phyloP scores from a whole-genome alignment of 2,113 vertebrate species.

The Taxidea taxus region DNA sequence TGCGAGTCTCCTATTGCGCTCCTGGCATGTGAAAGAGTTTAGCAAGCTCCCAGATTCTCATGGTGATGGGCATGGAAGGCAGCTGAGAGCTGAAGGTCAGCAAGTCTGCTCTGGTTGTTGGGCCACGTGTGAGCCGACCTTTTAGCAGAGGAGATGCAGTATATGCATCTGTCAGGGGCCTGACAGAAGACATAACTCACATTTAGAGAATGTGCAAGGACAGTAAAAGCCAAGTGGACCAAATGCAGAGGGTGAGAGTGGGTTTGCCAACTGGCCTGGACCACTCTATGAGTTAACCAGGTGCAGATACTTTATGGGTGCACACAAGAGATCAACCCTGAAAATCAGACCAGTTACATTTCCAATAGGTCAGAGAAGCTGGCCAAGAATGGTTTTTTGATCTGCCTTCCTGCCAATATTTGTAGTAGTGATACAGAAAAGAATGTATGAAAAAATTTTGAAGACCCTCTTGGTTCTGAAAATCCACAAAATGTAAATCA shows the following conservation, averaged over 20 bases:
- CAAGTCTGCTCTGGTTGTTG: not conserved
- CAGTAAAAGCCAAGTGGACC: not conserved
- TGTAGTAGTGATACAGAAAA: not conserved
- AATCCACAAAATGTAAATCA: not conserved
- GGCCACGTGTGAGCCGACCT: not conserved
- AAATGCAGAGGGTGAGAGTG: not conserved
- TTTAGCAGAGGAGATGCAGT: not conserved
- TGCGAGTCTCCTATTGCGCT: not conserved
- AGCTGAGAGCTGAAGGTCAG: not conserved
- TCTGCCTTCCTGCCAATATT: not conserved
- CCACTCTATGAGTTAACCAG: not conserved
- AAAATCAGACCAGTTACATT: not conserved
- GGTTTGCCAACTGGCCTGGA: not conserved
- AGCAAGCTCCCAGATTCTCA: not conserved
- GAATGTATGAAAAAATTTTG: not conserved
- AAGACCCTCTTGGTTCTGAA: not conserved
- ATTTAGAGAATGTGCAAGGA: not conserved
- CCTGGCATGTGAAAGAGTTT: not conserved
- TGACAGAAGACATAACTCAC: not conserved
- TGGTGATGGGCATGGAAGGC: not conserved
- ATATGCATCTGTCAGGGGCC: not conserved
- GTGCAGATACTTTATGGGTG: not conserved
- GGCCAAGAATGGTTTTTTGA: not conserved
- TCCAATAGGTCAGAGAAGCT: not conserved
- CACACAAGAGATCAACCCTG: no score